Evolutionary conservation across 2,113 vertebrate species (phyloP), one percentile per base, ranked within the genome.

Genomic region (Sphyrna mokarran): DNA sequence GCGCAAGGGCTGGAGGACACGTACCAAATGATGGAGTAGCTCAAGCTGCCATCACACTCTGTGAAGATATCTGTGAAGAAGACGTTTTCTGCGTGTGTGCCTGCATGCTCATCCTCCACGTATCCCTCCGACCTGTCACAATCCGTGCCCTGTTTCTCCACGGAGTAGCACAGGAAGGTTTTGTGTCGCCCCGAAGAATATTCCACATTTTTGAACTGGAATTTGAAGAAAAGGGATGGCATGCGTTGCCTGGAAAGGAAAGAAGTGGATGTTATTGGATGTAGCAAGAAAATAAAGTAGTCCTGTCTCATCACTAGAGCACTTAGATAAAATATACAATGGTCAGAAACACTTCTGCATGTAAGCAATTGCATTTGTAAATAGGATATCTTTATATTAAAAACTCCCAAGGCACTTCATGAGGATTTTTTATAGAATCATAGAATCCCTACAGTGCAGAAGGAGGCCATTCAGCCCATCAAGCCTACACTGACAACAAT

Each of bases 181-280:
- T 99, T 99, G 97, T 99, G 99, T 70, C 99, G 97, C n/a, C 99
- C 99, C 0, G 99, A 99, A 2, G 98, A 99, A 96, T 99, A 99
- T 76, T 99, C 99, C 96, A 99, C 99, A 0, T 99, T 99, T 97
- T 98, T 98, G 97, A 99, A 99, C 97, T 99, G 99, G 97, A 99
- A 99, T 96, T 98, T 99, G 97, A 98, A 99, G 96, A 97, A 98
- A 87, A 98, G 98, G 91, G 98, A 98, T 58, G 98, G 98, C 11
- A 99, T 98, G 58, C 98, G 97, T 83, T 99, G 98, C 96, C 99
- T 99, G 95, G 0, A 72, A 95, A 89, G 63, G 95, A 86, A 90
- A 85, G 95, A 96, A 40, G 96, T 93, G 95, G 96, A 70, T 66
- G 58, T 94, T 40, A 94, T 69, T 89, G 86, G 78, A 80, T 14